Conservation (phyloP, 2,888 invertebrate genomes). For the Xanthia icteritia region DNA sequence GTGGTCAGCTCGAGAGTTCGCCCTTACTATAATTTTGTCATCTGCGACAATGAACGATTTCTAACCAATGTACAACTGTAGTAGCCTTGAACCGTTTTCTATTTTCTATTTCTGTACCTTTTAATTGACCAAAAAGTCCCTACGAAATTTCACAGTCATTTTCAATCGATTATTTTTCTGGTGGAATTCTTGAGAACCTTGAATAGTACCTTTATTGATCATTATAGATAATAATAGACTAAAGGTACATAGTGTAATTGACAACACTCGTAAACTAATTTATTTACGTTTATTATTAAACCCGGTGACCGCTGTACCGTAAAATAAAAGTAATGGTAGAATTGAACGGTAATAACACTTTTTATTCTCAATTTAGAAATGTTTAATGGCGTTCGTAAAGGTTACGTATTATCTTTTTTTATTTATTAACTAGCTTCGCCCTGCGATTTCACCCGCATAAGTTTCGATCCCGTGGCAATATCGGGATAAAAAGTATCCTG, state of each 20-base stretch:
- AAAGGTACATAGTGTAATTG: conserved; percentile 16
- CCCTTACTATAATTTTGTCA: conserved; percentile 84
- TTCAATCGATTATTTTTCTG: not conserved
- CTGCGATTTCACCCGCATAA: too few species aligned
- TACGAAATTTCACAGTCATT: too few species aligned
- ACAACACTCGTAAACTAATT: conserved; percentile 36
- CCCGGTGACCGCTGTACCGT: conserved; percentile 32
- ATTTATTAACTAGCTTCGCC: not conserved
- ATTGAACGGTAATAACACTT: conserved; percentile 40
- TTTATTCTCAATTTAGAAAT: conserved; percentile 47
- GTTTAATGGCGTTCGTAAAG: conserved; percentile 21
- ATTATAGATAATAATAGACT: conserved; percentile 21
- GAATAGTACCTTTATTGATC: conserved; percentile 14
- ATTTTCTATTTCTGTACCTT: conserved; percentile 73
- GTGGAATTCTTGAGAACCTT: conserved; percentile 23
- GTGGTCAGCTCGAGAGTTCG: conserved; percentile 76
- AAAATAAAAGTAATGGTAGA: conserved; percentile 45
- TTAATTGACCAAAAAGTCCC: conserved; percentile 10
- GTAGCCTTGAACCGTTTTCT: conserved; percentile 77
- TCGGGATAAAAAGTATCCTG: too few species aligned
- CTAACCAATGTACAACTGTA: conserved; percentile 71
- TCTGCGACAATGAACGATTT: conserved; percentile 79
- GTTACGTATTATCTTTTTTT: conserved; percentile 28
- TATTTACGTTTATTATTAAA: conserved; percentile 47
- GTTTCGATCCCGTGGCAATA: too few species aligned